Percentiles rank a stretch among this genome's conserved stretches.
Conservation (phyloP, 2,888 invertebrate genomes). For the Euclidia mi region DNA sequence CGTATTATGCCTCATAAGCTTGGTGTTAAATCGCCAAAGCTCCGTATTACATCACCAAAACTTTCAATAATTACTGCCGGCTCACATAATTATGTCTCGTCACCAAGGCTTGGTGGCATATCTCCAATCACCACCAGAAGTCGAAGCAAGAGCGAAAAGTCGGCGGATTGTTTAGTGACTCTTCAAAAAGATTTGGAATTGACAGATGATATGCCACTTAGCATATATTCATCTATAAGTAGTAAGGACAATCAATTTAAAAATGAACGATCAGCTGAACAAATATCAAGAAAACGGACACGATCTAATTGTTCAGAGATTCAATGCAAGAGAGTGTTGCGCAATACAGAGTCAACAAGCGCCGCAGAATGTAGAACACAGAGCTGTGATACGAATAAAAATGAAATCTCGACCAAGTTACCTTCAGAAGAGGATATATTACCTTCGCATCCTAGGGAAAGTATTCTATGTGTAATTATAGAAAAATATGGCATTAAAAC, state of each 20-base stretch:
- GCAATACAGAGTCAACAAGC: conserved; percentile 55
- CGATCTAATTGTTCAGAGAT: conserved; percentile 43
- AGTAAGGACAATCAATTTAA: conserved; percentile 1
- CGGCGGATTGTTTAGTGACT: background rate
- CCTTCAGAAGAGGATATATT: background rate
- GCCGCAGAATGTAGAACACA: background rate
- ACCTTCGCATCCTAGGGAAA: conserved; percentile 55
- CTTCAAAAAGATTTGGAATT: background rate
- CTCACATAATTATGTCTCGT: background rate
- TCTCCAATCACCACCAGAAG: background rate
- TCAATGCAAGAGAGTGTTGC: conserved; percentile 60
- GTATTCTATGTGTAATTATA: conserved; percentile 74
- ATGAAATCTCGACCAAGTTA: background rate
- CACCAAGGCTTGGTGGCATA: background rate
- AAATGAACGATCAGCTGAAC: conserved; percentile 13
- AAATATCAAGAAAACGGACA: conserved; percentile 50
- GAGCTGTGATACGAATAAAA: too few species aligned
- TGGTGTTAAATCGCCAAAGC: too few species aligned
- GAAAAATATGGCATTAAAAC: conserved; percentile 68
- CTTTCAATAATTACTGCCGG: too few species aligned
- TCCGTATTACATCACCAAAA: background rate
- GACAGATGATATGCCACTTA: background rate
- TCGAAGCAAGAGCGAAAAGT: background rate
- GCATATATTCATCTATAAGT: too few species aligned
- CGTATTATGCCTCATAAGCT: background rate